Evolutionary conservation across 1,140 invertebrate genomes (phyloP).

Genomic region (Ceratoteleas bidentatus): DNA sequence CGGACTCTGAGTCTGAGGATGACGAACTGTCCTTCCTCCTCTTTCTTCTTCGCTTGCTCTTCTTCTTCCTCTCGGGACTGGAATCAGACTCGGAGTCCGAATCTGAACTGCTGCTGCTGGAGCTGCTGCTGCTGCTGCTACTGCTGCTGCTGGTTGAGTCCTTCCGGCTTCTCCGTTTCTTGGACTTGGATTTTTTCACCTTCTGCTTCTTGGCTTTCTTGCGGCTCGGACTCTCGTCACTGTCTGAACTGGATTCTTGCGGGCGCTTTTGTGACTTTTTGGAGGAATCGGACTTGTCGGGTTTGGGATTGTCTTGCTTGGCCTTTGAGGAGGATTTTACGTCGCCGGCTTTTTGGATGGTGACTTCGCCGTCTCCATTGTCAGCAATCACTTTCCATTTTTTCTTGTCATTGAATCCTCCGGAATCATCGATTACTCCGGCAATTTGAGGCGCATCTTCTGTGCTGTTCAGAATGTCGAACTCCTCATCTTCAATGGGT

Average conservation of each 20-base stretch:
- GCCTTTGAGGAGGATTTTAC: slow-evolving; percentile 15
- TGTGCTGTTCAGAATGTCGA: slow-evolving; percentile 85
- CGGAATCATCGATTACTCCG: slow-evolving; percentile 94
- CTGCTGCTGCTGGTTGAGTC: too few relatives aligned
- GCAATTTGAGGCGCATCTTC: slow-evolving; percentile 95
- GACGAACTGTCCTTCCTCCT: slow-evolving; percentile 29
- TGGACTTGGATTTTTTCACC: slow-evolving; percentile 18
- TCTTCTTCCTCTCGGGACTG: slow-evolving; percentile 47
- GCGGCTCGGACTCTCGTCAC: slow-evolving; percentile 13
- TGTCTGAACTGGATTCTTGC: slow-evolving; percentile 16
- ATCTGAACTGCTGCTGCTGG: slow-evolving; percentile 38
- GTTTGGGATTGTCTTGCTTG: background rate
- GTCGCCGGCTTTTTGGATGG: slow-evolving; percentile 38
- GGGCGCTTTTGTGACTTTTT: slow-evolving; percentile 10
- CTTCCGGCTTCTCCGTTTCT: slow-evolving; percentile 36
- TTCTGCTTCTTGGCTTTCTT: slow-evolving; percentile 25
- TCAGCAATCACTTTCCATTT: slow-evolving; percentile 88
- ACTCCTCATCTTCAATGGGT: slow-evolving; percentile 84
- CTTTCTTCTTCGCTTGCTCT: slow-evolving; percentile 37
- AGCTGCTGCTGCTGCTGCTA: slow-evolving; percentile 30
- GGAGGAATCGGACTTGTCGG: background rate
- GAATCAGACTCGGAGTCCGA: slow-evolving; percentile 48
- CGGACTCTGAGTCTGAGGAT: slow-evolving; percentile 63
- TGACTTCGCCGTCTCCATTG: slow-evolving; percentile 75
- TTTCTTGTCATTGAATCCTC: slow-evolving; percentile 84